Percentiles rank a stretch among this genome's conserved stretches.
These are phyloP conservation scores for Temnothorax longispinosus DNA, from an alignment of 1,140 invertebrate genomes.

Conservation along the genomic window DNA sequence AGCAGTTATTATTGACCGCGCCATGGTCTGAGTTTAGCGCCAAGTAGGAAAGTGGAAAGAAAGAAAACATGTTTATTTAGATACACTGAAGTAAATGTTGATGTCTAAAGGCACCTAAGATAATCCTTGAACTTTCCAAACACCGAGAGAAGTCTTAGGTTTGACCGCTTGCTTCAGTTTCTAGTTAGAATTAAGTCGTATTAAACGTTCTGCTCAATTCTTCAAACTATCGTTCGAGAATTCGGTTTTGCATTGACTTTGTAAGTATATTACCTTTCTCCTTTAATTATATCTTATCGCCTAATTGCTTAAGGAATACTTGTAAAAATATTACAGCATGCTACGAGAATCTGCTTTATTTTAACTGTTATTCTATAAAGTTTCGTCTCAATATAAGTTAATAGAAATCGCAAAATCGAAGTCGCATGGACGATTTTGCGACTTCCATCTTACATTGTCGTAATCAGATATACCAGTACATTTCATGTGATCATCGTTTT, in stretches of 20 bases:
- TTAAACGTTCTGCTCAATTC: neutral
- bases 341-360: neutral
- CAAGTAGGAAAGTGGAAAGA: neutral
- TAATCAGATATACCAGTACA: neutral
- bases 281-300: too few species aligned
- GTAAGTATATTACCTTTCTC: neutral
- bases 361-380: neutral
- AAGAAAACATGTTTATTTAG: neutral
- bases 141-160: neutral
- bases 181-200: neutral
- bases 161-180: neutral
- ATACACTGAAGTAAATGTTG: neutral
- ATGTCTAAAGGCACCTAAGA: neutral
- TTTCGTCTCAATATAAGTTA: neutral
- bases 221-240: neutral
- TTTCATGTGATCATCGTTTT: neutral
- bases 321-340: too few species aligned
- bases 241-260: neutral
- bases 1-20: too few species aligned
- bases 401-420: neutral
- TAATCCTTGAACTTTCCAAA: neutral
- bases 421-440: neutral
- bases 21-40: neutral
- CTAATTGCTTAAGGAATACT: too few species aligned
- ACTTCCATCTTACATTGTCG: too few species aligned